Evolutionary conservation across 1,140 invertebrate species (phyloP), one percentile per base, ranked within the genome.

Genomic region (Stegodyphus mimosarum): DNA sequence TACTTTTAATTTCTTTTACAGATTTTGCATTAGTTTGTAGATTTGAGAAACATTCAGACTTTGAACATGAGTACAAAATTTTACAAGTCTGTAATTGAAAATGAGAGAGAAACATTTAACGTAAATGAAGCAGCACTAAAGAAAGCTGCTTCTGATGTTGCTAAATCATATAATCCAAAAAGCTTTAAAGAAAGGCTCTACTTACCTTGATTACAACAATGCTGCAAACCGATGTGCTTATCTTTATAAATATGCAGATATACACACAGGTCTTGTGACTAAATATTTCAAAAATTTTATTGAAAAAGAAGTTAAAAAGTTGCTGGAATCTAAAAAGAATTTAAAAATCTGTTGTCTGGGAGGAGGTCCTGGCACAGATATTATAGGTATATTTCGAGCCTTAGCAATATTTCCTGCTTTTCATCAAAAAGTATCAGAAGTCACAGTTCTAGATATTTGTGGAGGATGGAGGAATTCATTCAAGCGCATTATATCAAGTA

Each of bases 381-480:
- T 83, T 50, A 60, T 83, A 9, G 79, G 79, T 53, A 66, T 83
- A 3, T 83, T 64, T 15, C 64, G 18, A 83, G 69, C 71, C 18
- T 48, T 83, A 51, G 55, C 79, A 6, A n/a, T 18, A 7, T 48
- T 52, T 6, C 55, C 79, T 0, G 6, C 10, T 6, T 72, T 73
- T 49, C 70, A 67, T 33, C 2, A 66, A 67, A 83, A 66, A 74
- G 49, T 83, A 18, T 11, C 15, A 18, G 13, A 83, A 83, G 70
- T 71, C 15, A 52, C 49, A 3, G 60, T 83, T 66, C 18, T 83
- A 18, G 79, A 83, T 52, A 64, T 74, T 18, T 83, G 79, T 52
- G 48, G 52, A n/a, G 79, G 79, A 15, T 83, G 79, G 79, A n/a
- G 49, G 11, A 73, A 83, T 33, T 73, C 55, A 53, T 83, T 83